phyloP scores from a whole-genome alignment of 1,140 invertebrate genomes.

The Sitodiplosis mosellana region DNA sequence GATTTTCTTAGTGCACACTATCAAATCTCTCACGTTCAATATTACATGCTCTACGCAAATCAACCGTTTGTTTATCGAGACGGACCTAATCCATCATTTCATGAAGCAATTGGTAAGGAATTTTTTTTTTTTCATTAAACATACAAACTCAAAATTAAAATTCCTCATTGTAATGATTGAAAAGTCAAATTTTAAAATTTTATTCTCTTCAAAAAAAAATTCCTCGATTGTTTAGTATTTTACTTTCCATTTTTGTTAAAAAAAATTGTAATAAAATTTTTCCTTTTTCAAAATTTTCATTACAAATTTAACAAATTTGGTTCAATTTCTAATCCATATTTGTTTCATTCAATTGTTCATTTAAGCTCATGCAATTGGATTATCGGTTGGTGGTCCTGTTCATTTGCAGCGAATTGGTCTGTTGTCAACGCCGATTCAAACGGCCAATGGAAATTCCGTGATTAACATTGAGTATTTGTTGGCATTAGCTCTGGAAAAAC shows the following conservation, averaged over 20 bases:
- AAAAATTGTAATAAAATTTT: too few relatives aligned
- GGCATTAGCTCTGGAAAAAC: constrained; percentile 62
- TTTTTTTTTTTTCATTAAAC: too few relatives aligned
- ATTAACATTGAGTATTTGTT: constrained; percentile 28
- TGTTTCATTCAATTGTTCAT: too few relatives aligned
- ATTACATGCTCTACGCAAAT: constrained; percentile 62
- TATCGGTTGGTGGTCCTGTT: constrained; percentile 53
- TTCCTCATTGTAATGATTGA: too few relatives aligned
- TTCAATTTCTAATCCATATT: too few relatives aligned
- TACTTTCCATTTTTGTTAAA: too few relatives aligned
- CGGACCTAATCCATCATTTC: constrained; percentile 73
- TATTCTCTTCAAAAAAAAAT: too few relatives aligned
- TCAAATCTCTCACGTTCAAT: constrained; percentile 70
- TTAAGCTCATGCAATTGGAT: constrained; percentile 64
- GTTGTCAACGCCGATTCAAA: neutral
- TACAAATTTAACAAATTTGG: too few relatives aligned
- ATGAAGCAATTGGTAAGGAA: constrained; percentile 48
- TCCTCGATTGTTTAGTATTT: too few relatives aligned
- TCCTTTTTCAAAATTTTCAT: too few relatives aligned
- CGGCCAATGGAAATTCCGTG: constrained; percentile 3
- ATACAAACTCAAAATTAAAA: too few relatives aligned
- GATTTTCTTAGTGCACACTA: constrained; percentile 68
- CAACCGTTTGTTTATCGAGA: constrained; percentile 53
- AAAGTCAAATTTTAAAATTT: too few relatives aligned
- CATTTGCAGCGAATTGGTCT: constrained; percentile 56